Base-by-base conservation (phyloP, 1,140 invertebrate genomes). In the Ditylenchus dipsaci region DNA sequence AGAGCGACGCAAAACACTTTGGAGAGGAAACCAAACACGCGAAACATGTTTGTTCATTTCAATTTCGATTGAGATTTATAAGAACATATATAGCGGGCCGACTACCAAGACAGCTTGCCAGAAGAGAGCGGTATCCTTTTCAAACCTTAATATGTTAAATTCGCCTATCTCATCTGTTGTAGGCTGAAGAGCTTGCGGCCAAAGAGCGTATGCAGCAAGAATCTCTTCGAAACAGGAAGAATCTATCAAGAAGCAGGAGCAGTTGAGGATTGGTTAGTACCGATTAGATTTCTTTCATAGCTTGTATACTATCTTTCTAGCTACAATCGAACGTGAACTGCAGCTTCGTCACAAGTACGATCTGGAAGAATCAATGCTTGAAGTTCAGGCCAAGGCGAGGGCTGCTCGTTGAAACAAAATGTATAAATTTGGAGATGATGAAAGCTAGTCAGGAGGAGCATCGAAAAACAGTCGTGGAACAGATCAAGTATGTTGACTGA, bases 21-120 rank as follows among this genome's bases (percentile, higher is more conserved):
- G 88, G 89, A 77, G 93, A 98, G 85, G 94, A 99, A 86, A 93
- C 94, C 0, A 93, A 92, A 80, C 91, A 95, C 74, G 90, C 95
- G 84, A 91, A 97, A n/a, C 59, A 61, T 30, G 59, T 61, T 5
- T 19, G 59, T 61, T 61, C 26, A n/a, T 27, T 33, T 13, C 15
- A 13, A 1, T 45, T 33, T 69, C 17, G 26, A 9, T 29, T 21
- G n/a, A n/a, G 5, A 26, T 30, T 73, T 53, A 26, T 21, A 57
- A 7, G 11, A 17, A 33, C 63, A 3, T 49, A 72, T 79, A 60
- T 75, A 82, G 78, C 87, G 92, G 68, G 92, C 94, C 15, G 91
- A 97, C 74, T 99, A 97, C 85, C 92, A 98, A 85, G 96, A 99
- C 92, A 96, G 78, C 85, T 99, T 47, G 89, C 95, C 0, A 88